A percentile compares a stretch with the other conserved stretches of the same genome.
phyloP scores from a whole-genome alignment of 2,797 vertebrate species.

The Centroberyx gerrardi region DNA sequence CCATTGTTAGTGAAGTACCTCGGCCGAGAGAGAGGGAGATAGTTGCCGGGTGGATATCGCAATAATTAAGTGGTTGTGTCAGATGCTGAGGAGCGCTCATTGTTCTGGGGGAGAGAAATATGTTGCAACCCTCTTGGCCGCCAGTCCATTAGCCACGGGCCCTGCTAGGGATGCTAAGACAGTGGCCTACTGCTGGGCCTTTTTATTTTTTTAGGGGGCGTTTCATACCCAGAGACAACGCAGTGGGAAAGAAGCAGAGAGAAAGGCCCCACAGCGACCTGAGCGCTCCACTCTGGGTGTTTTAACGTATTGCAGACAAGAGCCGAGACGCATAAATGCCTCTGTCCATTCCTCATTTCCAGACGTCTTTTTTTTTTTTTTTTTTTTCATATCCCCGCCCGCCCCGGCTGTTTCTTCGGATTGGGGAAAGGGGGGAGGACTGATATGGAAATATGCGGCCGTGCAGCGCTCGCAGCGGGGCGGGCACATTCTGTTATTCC shows the following conservation, averaged over 20 bases:
- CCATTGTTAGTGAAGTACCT: slow-evolving; percentile 57
- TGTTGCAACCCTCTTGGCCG: slow-evolving; percentile 12
- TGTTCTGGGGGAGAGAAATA: slow-evolving; percentile 50
- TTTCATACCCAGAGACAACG: slow-evolving; percentile 26
- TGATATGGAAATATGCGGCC: slow-evolving; percentile 51
- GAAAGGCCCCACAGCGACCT: slow-evolving; percentile 26
- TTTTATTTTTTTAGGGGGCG: not conserved
- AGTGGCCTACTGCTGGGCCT: slow-evolving; percentile 14
- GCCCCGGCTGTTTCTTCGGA: slow-evolving; percentile 39
- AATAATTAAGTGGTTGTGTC: slow-evolving; percentile 61
- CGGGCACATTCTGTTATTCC: slow-evolving; percentile 64
- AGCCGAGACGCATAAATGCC: slow-evolving; percentile 40
- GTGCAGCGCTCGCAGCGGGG: slow-evolving; percentile 32
- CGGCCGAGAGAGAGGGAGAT: slow-evolving; percentile 30
- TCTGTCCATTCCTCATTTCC: slow-evolving; percentile 35
- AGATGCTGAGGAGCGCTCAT: slow-evolving; percentile 38
- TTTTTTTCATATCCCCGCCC: slow-evolving; percentile 26
- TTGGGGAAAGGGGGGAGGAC: not conserved
- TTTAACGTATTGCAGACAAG: not conserved
- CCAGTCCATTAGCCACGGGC: slow-evolving; percentile 1
- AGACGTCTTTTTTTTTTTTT: slow-evolving; percentile 12
- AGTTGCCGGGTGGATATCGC: slow-evolving; percentile 31
- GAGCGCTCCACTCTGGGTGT: not conserved
- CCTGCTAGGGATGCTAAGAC: slow-evolving; percentile 6
- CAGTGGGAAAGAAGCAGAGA: not conserved